phyloP scores from a whole-genome alignment of 2,797 vertebrate species.

The Xenops minutus region DNA sequence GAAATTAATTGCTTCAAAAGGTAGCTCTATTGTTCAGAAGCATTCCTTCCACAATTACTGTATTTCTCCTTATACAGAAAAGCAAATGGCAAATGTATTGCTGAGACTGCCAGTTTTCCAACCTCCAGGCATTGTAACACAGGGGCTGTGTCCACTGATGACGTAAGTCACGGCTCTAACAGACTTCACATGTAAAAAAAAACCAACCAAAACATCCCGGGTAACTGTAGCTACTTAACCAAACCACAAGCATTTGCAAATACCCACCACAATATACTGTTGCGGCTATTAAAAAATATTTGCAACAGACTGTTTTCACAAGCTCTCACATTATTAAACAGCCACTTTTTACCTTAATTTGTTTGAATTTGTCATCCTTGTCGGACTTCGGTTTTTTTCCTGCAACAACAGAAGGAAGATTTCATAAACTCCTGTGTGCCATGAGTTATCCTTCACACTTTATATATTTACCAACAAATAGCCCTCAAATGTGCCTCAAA shows the following conservation, averaged over 20 bases:
- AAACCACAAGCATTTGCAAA: constrained; percentile 40
- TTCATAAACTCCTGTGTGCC: background rate
- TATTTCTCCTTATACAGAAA: constrained; percentile 12
- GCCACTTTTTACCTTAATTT: constrained; percentile 79
- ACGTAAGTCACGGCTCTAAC: background rate
- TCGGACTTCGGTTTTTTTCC: constrained; percentile 90
- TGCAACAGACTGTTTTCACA: background rate
- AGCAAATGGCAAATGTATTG: constrained; percentile 10
- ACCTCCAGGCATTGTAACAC: constrained; percentile 30
- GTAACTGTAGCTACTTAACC: constrained; percentile 5
- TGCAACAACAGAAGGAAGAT: constrained; percentile 66
- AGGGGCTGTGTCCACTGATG: constrained; percentile 26
- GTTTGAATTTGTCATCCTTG: constrained; percentile 86
- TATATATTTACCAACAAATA: background rate
- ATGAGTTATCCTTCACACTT: background rate
- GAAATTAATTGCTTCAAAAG: constrained; percentile 8
- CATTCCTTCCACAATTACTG: constrained; percentile 10
- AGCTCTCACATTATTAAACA: background rate
- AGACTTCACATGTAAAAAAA: background rate
- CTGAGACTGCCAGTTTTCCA: constrained; percentile 35
- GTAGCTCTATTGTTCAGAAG: constrained; percentile 16
- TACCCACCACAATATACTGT: background rate
- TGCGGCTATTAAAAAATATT: background rate
- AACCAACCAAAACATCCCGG: background rate
- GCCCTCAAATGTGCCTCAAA: background rate